These are phyloP conservation scores for Sycophaga agraensis DNA, from an alignment of 1,140 invertebrate species.

Conservation along the genomic window DNA sequence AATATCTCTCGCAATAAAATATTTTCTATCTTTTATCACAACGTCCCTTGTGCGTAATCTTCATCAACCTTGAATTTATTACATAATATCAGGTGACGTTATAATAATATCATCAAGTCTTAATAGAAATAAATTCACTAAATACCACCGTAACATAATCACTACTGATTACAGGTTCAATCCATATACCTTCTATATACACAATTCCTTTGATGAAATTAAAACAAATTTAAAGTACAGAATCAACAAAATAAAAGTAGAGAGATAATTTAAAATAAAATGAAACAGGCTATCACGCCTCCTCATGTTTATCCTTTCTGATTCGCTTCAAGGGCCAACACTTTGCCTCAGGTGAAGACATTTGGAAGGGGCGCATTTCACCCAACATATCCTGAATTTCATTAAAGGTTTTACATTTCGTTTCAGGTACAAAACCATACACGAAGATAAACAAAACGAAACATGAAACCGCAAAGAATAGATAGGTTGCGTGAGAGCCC, in stretches of 20 bases:
- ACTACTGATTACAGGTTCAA: neutral
- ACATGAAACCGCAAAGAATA: slow-evolving; percentile 71
- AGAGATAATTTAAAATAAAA: neutral
- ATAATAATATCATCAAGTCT: neutral
- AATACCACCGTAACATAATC: neutral
- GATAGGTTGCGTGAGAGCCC: slow-evolving; percentile 71
- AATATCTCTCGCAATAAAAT: slow-evolving; percentile 8
- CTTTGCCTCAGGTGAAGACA: neutral
- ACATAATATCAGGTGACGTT: neutral
- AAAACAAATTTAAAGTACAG: neutral
- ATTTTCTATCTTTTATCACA: slow-evolving; percentile 21
- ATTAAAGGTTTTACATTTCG: slow-evolving; percentile 54
- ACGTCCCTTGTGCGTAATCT: slow-evolving; percentile 13
- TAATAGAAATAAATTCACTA: slow-evolving; percentile 2
- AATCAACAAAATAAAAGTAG: neutral
- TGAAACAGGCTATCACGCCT: slow-evolving; percentile 11
- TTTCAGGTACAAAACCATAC: slow-evolving; percentile 51
- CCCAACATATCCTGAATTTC: slow-evolving; percentile 50
- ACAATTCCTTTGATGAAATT: neutral
- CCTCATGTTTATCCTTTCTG: neutral
- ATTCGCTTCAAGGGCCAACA: neutral
- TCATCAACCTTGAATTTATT: neutral
- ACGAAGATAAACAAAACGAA: slow-evolving; percentile 47
- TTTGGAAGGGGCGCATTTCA: slow-evolving; percentile 7
- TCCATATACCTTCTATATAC: neutral